Evolutionary conservation across 1,140 invertebrate genomes (phyloP), one percentile per base, ranked within the genome.

Genomic region (Caenorhabditis latens): DNA sequence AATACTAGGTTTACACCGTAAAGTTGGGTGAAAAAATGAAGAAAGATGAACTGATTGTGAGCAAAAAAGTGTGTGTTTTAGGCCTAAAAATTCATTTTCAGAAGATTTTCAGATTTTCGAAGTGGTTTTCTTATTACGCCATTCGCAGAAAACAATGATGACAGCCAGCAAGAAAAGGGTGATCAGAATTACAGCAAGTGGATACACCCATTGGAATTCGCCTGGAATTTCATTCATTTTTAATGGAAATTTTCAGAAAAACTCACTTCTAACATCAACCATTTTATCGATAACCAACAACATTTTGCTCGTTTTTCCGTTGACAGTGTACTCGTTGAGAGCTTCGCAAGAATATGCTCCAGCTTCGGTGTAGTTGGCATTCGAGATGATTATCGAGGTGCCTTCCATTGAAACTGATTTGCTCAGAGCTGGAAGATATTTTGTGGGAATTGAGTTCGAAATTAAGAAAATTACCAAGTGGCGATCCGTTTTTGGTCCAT

Each of bases 181-280:
- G 48, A 83, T 53, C 5, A 87, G 2, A 19, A 87, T 87, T 9
- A 87, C 57, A 9, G 82, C 79, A 4, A 87, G 82, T n/a, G 86
- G 86, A 40, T 83, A 87, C 8, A 87, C 40, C 86, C 86, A 87
- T 40, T 82, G 24, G 63, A 48, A 87, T 87, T 65, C 53, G 63
- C 86, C 86, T 87, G 61, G 67, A 87, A 71, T 5, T 55, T 63
- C 3, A n/a, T 11, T 53, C 50, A 11, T 53, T 53, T 11, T 53
- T 53, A 50, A 0, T 53, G 9, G 32, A 32, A 32, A 53, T 11
- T 53, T 53, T 53, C 50, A 4, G 13, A 53, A 53, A 53, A 84
- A 84, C 86, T 84, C 53, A 87, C 86, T 87, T 83, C 57, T 87
- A 14, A 87, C 82, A 21, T 24, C 13, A 16, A 87, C 55, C 57